Evolutionary conservation across 2,888 invertebrate genomes (phyloP), one percentile per base, ranked within the genome.

Genomic region (Cephalotes varians): DNA sequence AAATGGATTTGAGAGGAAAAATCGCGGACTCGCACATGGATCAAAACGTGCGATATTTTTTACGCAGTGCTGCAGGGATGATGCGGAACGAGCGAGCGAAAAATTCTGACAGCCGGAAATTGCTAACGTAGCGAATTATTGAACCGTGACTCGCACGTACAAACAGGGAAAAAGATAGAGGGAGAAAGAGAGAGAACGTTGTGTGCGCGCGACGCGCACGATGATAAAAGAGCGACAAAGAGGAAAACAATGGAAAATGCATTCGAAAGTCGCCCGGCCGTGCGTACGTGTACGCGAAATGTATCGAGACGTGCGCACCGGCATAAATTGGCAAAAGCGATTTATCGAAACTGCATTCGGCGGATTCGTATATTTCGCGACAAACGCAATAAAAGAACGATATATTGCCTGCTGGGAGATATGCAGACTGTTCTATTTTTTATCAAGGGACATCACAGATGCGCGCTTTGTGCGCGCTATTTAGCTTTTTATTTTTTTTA

Each of bases 91-190:
- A n/a, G n/a, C 51, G 80, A 49, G 54, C 73, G 73, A 83, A 85
- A 87, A 85, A 83, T 84, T 69, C 74, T 67, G 84, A 62, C 86
- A 71, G 85, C 82, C 88, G 86, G 86, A 89, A 87, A 89, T 89
- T 83, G 88, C 85, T 81, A 88, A 85, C 88, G 82, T 72, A 44
- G 69, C 81, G 87, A 89, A 88, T 89, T 88, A 89, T 89, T 85
- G 89, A 89, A 87, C 88, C 89, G 82, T 85, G 85, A 64, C 86
- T 67, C 58, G 58, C 74, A 76, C 80, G 65, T 54, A 34, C 83
- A 49, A 69, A 71, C 71, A 58, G 71, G 58, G 56, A 34, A 47
- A 79, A 47, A 56, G n/a, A 49, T 15, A 40, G 34, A 25, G 10
- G 40, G 51, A 54, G 25, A 56, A 21, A 28, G 34, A 34, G 37